Base-by-base conservation (phyloP, 2,888 invertebrate species). In the Leucophenga montana region DNA sequence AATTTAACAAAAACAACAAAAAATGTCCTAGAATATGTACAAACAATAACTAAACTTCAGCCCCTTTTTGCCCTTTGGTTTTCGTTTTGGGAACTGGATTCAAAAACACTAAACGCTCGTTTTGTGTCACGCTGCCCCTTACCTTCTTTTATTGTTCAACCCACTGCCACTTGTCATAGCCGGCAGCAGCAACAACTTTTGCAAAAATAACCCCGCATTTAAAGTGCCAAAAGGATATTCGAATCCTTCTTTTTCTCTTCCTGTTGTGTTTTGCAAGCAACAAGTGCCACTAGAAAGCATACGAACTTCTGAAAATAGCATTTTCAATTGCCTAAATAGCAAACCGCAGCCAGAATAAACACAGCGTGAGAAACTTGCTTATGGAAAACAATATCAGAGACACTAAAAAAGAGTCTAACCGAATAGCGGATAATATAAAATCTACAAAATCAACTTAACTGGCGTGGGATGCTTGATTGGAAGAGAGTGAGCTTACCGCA, bases 1-100 rank as follows among this genome's bases (percentile, higher is more conserved):
- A 84, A 84, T 84, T 84, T 84, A 85, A 84, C 84, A 84, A 84
- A 85, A 84, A 83, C 84, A 84, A 84, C 78, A 84, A 11, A 50
- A 53, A 69, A 50, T 22, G 9, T 27, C 31, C 66, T 14, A n/a
- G 18, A 50, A n/a, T 50, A 50, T 16, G 18, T 18, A 50, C 50
- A 46, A 61, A 61, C 61, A 48, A 48, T 8, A 64, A 64, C 18
- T 11, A 64, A 57, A 80, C 81, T 64, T 44, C 50, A 48, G 80
- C 78, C 83, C 81, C 78, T 78, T 78, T 78, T 82, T 77, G n/a
- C 46, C 11, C 74, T 73, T 74, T 71, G 66, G 62, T 69, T 73
- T 68, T 68, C 46, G 14, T 68, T 54, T 54, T 54, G 9, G n/a
- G 8, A 57, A 31, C 50, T 16, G 50, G 50, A 6, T 16, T 50